These are phyloP conservation scores for Aspidoscelis tigris DNA, from an alignment of 2,113 vertebrate genomes.

Conservation along the genomic window DNA sequence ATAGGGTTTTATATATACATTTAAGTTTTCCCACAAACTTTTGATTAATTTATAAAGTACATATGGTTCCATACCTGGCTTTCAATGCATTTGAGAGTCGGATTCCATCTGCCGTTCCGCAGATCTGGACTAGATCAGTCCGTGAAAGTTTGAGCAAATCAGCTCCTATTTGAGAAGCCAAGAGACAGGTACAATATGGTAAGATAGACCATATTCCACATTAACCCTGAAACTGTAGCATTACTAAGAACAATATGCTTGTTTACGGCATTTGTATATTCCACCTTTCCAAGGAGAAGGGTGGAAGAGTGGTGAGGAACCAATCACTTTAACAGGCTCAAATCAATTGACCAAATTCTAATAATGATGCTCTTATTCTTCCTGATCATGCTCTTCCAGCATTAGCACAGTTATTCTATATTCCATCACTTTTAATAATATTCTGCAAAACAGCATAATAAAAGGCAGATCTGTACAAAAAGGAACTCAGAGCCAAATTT, in stretches of 20 bases:
- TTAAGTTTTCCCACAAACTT: background rate
- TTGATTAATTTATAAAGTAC: background rate
- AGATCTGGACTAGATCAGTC: slow-evolving; percentile 71
- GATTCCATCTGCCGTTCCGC: slow-evolving; percentile 67
- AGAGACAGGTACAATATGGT: background rate
- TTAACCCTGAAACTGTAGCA: background rate
- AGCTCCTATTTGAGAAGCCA: slow-evolving; percentile 33
- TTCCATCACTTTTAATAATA: background rate
- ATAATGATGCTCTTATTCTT: background rate
- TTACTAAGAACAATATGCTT: background rate
- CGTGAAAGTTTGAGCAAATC: slow-evolving; percentile 69
- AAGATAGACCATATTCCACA: background rate
- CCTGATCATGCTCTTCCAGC: background rate
- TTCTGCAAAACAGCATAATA: background rate
- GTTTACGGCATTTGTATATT: too few relatives aligned
- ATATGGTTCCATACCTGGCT: slow-evolving; percentile 53
- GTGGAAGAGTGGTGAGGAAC: background rate
- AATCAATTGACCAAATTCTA: background rate
- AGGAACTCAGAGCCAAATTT: background rate
- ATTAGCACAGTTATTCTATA: background rate
- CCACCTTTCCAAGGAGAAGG: too few relatives aligned
- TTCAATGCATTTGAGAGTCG: slow-evolving; percentile 61
- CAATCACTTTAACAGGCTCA: background rate
- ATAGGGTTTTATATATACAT: background rate
- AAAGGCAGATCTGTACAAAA: background rate